Conservation (phyloP, 2,113 vertebrate genomes). For the Australoheros scitulus region DNA sequence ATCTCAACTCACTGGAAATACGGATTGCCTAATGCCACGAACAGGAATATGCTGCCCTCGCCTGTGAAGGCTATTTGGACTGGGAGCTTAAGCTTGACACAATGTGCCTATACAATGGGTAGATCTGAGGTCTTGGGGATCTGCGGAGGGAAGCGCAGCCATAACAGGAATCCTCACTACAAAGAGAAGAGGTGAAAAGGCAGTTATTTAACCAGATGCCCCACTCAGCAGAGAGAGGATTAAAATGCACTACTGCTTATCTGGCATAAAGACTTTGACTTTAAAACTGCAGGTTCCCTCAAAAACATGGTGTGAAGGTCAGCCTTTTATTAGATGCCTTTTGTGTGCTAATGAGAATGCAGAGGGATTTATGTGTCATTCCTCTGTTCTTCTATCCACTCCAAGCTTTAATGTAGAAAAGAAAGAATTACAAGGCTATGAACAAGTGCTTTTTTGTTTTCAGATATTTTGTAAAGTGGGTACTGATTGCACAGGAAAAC, state of each 20-base stretch:
- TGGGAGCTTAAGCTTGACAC: conserved; percentile 73
- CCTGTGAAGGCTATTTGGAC: conserved; percentile 67
- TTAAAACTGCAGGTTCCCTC: conserved; percentile 76
- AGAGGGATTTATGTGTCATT: conserved; percentile 55
- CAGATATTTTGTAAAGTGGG: conserved; percentile 24
- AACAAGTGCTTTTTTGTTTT: conserved; percentile 54
- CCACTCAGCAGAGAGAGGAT: conserved; percentile 82
- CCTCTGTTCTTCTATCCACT: conserved; percentile 48
- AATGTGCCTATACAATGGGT: conserved; percentile 75
- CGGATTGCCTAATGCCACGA: conserved; percentile 50
- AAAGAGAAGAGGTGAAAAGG: conserved; percentile 79
- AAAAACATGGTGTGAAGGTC: conserved; percentile 80
- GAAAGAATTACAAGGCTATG: conserved; percentile 41
- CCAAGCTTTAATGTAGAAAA: conserved; percentile 43
- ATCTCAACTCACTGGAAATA: conserved; percentile 62
- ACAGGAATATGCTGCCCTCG: conserved; percentile 69
- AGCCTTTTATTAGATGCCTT: conserved; percentile 73
- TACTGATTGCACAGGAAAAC: conserved; percentile 33
- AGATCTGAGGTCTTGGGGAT: conserved; percentile 77
- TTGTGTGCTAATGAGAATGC: conserved; percentile 78
- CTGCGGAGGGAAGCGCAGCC: conserved; percentile 69
- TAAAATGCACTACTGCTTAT: conserved; percentile 82
- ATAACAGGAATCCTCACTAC: conserved; percentile 78
- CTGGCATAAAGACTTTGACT: conserved; percentile 77
- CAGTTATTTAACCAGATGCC: conserved; percentile 82